Percentiles rank a stretch among this genome's conserved stretches.
Conservation (phyloP, 2,797 vertebrate genomes). For the Parauchenoglanis punctatus region DNA sequence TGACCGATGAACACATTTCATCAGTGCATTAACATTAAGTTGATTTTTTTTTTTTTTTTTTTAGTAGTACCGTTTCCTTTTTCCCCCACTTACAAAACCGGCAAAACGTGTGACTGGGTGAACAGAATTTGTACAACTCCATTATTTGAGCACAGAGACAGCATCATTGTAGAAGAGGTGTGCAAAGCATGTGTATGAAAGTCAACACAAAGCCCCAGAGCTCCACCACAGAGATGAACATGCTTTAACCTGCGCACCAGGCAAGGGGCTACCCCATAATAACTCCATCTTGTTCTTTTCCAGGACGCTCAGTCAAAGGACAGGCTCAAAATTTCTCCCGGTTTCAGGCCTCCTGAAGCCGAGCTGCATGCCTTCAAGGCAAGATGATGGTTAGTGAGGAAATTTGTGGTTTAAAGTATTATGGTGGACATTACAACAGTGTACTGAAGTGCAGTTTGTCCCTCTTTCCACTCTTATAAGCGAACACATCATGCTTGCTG, state of each 20-base stretch:
- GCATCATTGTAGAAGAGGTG: slow-evolving; percentile 52
- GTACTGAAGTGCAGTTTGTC: slow-evolving; percentile 57
- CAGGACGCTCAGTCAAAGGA: slow-evolving; percentile 75
- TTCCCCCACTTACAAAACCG: neutral
- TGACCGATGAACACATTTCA: too few species aligned
- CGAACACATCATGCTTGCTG: slow-evolving; percentile 62
- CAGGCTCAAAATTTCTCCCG: slow-evolving; percentile 68
- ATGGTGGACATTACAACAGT: slow-evolving; percentile 71
- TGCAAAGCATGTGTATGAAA: slow-evolving; percentile 53
- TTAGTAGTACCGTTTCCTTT: too few species aligned
- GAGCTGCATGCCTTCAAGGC: slow-evolving; percentile 67
- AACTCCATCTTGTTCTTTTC: slow-evolving; percentile 62
- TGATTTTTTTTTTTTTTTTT: neutral
- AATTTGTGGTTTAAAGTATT: slow-evolving; percentile 72
- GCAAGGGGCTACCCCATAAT: neutral
- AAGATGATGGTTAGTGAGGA: slow-evolving; percentile 69
- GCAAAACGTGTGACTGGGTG: neutral
- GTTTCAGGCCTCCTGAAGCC: slow-evolving; percentile 66
- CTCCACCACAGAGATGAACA: slow-evolving; percentile 56
- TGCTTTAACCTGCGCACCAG: neutral
- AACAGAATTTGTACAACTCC: slow-evolving; percentile 20
- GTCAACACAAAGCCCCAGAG: slow-evolving; percentile 41
- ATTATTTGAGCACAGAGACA: slow-evolving; percentile 54
- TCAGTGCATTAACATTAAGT: neutral
- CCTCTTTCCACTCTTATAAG: slow-evolving; percentile 55